Base-by-base conservation (phyloP, 2,113 vertebrate species). In the Urocitellus parryii region DNA sequence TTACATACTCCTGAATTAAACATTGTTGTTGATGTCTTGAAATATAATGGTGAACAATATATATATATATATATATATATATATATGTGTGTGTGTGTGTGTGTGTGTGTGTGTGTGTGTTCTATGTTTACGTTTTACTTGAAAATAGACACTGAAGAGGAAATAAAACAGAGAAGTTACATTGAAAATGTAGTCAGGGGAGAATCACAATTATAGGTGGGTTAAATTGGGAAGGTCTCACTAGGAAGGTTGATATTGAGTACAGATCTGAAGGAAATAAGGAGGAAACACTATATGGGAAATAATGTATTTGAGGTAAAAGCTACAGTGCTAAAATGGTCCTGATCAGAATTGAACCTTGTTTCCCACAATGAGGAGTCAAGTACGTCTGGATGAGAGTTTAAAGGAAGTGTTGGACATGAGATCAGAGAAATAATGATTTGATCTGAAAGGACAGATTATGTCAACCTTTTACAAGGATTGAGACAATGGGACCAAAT, bases 371-470 rank as follows among this genome's bases (percentile, higher is more conserved):
- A 6, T 17, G 34, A 24, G 27, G 5, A 11, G 11, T 39, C 45
- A 24, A 22, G 1, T 0, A 20, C 1, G 2, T 39, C 16, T 61
- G 7, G 22, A 10, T 17, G 1, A 53, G 8, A 11, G 5, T 14
- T 45, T 37, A 25, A 63, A 22, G 16, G 24, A n/a, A 39, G 14
- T 18, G 5, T 45, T 5, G 4, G 32, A 65, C 37, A 42, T 39
- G 37, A 53, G 8, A 18, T 56, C 42, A 25, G 48, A 74, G 34
- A 76, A 18, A 17, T 10, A 25, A 53, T n/a, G 1, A 45, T 24
- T 68, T 70, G 10, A 86, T 18, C 4, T 48, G 27, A 53, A 22
- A 63, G 4, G 67, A 39, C 20, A 89, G 11, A 32, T 61, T 18
- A 76, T 8, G 0, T n/a, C 27, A 20, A 0, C 3, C 3, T 78